Conservation (phyloP, 2,888 invertebrate species). For the Acholoe squamosa region DNA sequence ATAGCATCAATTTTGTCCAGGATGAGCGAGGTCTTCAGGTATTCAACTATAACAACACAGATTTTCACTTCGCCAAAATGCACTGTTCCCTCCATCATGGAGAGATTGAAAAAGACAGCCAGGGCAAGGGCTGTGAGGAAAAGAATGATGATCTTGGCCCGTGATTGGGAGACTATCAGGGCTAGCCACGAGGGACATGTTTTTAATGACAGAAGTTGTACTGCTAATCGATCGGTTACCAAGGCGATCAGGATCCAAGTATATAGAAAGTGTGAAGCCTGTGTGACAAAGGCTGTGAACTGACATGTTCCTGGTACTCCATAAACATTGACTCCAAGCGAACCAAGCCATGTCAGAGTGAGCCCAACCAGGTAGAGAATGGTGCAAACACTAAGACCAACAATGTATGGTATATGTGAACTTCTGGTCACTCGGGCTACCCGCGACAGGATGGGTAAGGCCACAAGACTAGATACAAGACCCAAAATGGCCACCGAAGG, state of each 20-base stretch:
- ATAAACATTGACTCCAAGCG: constrained; percentile 16
- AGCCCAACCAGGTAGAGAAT: background rate
- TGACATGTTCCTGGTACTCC: constrained; percentile 25
- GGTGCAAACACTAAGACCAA: constrained; percentile 17
- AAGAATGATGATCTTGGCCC: constrained; percentile 16
- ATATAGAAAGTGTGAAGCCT: constrained; percentile 35
- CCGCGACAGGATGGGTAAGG: background rate
- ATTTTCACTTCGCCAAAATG: constrained; percentile 18
- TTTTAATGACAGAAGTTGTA: background rate
- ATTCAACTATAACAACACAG: constrained; percentile 42
- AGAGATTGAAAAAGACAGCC: constrained; percentile 47
- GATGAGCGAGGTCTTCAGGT: constrained; percentile 28
- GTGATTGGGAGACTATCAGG: constrained; percentile 1
- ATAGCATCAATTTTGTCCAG: constrained; percentile 45
- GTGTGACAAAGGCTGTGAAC: constrained; percentile 40
- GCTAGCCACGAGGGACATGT: constrained; percentile 18
- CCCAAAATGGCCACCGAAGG: background rate
- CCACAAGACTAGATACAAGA: background rate
- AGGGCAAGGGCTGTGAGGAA: background rate
- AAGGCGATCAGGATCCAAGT: constrained; percentile 23
- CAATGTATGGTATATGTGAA: constrained; percentile 15
- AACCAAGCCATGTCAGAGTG: constrained; percentile 1
- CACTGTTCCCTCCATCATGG: constrained; percentile 49
- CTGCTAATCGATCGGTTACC: constrained; percentile 17
- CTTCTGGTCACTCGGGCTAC: background rate